Evolutionary conservation across 2,113 vertebrate genomes (phyloP).

Genomic region (Cheilinus undulatus): DNA sequence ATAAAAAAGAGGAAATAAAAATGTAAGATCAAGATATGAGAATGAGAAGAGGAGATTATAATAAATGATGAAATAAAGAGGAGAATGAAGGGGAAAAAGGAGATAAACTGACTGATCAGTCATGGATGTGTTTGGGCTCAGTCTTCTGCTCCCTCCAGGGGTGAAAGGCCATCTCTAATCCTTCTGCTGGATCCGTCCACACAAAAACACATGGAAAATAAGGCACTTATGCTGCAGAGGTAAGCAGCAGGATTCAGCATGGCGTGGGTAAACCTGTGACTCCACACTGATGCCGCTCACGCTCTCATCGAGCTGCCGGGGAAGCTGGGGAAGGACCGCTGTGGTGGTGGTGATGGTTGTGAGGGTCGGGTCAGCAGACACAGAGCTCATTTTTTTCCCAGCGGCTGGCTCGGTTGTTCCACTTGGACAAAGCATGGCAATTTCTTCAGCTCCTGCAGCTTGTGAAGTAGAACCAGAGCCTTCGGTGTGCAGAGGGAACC

Average conservation of each 20-base stretch:
- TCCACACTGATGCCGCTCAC: constrained; percentile 32
- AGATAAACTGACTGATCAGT: constrained; percentile 20
- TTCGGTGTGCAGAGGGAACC: not conserved
- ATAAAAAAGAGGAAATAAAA: constrained; percentile 10
- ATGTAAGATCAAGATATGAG: constrained; percentile 3
- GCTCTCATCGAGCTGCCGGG: constrained; percentile 23
- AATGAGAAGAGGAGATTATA: constrained; percentile 16
- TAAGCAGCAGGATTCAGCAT: constrained; percentile 18
- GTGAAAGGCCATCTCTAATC: constrained; percentile 46
- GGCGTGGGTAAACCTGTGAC: constrained; percentile 39
- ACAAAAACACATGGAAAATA: not conserved
- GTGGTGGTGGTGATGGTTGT: not conserved
- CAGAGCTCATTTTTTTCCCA: constrained; percentile 25
- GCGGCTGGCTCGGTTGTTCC: constrained; percentile 39
- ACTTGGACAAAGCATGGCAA: not conserved
- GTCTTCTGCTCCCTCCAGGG: constrained; percentile 15
- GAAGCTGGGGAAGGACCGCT: not conserved
- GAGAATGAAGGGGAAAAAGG: constrained; percentile 2
- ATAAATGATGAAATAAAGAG: constrained; percentile 39
- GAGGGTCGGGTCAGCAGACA: not conserved
- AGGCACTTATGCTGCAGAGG: constrained; percentile 23
- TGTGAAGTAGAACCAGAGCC: constrained; percentile 24
- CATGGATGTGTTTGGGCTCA: constrained; percentile 39
- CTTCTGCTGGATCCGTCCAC: constrained; percentile 11
- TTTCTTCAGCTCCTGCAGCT: constrained; percentile 26